phyloP scores from a whole-genome alignment of 2,888 invertebrate species.

The Crepidodera aurea region DNA sequence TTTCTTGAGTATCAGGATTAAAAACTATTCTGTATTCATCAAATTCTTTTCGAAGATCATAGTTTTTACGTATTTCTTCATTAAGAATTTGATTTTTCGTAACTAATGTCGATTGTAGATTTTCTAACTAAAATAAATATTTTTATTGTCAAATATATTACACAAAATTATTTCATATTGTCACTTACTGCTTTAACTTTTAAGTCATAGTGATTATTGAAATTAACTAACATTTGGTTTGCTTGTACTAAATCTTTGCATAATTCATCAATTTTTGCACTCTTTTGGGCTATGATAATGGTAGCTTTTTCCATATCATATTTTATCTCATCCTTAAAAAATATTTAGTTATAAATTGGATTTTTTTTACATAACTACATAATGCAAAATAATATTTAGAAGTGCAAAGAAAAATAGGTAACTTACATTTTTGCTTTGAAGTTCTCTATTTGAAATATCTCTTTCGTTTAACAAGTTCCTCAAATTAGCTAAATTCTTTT shows the following conservation, averaged over 20 bases:
- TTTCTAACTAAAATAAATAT: conserved; percentile 37
- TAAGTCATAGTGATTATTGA: conserved; percentile 56
- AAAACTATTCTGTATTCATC: conserved; percentile 50
- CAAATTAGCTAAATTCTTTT: conserved; percentile 47
- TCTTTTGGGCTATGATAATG: conserved; percentile 56
- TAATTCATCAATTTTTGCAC: conserved; percentile 56
- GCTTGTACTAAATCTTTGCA: conserved; percentile 59
- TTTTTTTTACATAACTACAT: too few relatives aligned
- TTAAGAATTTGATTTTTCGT: conserved; percentile 50
- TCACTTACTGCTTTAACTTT: conserved; percentile 53
- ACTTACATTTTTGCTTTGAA: conserved; percentile 52
- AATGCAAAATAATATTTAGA: too few relatives aligned
- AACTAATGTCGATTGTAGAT: conserved; percentile 32
- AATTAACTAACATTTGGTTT: conserved; percentile 58
- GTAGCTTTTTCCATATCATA: conserved; percentile 56
- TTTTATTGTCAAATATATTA: too few relatives aligned
- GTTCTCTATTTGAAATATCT: conserved; percentile 43
- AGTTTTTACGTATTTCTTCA: conserved; percentile 46
- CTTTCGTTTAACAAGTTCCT: conserved; percentile 40
- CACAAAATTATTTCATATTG: conserved; percentile 3
- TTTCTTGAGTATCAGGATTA: conserved; percentile 50
- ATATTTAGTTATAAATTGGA: too few relatives aligned
- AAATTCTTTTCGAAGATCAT: conserved; percentile 51
- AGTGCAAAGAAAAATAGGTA: conserved; percentile 5
- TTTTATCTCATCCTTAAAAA: conserved; percentile 53